Evolutionary conservation across 1,140 invertebrate genomes (phyloP).

Genomic region (Bursaphelenchus mucronatus): DNA sequence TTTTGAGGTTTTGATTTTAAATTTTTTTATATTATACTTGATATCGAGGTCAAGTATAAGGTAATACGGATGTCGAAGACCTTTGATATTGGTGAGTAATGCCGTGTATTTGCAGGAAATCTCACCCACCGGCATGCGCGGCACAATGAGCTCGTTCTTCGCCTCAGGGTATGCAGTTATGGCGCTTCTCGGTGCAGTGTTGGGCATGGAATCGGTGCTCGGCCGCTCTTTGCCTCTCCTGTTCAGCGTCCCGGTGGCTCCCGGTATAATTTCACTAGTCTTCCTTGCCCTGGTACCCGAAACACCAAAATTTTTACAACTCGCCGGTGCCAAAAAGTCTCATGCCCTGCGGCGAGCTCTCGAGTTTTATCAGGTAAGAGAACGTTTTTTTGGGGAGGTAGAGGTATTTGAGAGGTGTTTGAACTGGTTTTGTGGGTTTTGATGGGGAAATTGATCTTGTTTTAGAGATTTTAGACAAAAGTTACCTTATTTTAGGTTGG

Average conservation of each 20-base stretch:
- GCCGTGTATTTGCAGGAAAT: constrained; percentile 48
- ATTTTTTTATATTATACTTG: no score
- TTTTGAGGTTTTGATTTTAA: neutral
- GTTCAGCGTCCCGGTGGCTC: constrained; percentile 48
- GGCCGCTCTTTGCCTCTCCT: constrained; percentile 51
- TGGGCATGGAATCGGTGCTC: constrained; percentile 48
- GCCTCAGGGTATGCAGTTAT: constrained; percentile 55
- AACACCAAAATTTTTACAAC: constrained; percentile 51
- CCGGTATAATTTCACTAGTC: constrained; percentile 47
- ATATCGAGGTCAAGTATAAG: no score
- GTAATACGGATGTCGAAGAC: no score
- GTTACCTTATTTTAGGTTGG: constrained; percentile 20
- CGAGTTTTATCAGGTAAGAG: neutral
- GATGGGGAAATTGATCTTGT: no score
- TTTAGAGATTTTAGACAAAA: no score
- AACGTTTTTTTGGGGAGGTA: neutral
- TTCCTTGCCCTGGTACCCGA: constrained; percentile 51
- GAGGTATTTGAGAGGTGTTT: constrained; percentile 19
- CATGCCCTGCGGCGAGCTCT: neutral
- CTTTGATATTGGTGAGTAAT: no score
- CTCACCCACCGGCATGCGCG: constrained; percentile 53
- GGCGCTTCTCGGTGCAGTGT: constrained; percentile 51
- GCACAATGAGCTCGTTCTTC: constrained; percentile 48
- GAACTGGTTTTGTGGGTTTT: constrained; percentile 32
- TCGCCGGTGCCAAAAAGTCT: neutral